Evolutionary conservation across 2,888 invertebrate species (phyloP).

Genomic region (Melanostoma scalare): DNA sequence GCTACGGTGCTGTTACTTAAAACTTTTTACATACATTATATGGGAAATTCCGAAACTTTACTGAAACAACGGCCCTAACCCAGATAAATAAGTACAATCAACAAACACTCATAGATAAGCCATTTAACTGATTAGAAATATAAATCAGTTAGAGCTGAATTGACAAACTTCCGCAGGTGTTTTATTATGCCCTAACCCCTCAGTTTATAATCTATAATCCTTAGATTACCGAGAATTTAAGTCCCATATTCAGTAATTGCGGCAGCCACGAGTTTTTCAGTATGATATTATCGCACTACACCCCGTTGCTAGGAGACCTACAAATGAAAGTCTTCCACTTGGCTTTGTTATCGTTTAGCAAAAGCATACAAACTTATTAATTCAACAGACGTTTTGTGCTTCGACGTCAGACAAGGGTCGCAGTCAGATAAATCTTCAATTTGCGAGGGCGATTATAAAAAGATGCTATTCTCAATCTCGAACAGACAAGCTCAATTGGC

Average conservation of each 20-base stretch:
- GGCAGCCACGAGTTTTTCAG: conserved; percentile 26
- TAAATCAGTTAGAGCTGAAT: too few relatives aligned
- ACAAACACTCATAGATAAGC: too few relatives aligned
- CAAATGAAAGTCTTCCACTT: conserved; percentile 38
- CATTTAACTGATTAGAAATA: too few relatives aligned
- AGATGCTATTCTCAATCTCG: conserved; percentile 32
- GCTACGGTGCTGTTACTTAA: too few relatives aligned
- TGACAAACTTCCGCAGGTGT: too few relatives aligned
- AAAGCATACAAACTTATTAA: conserved; percentile 50
- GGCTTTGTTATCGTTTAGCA: conserved; percentile 1
- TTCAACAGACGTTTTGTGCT: not conserved
- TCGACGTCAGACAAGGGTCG: not conserved
- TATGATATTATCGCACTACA: conserved; percentile 34
- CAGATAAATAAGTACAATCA: too few relatives aligned
- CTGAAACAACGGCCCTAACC: too few relatives aligned
- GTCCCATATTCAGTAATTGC: not conserved
- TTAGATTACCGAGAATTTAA: not conserved
- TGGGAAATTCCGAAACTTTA: too few relatives aligned
- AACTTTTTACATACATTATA: too few relatives aligned
- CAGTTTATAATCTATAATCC: too few relatives aligned
- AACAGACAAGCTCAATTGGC: conserved; percentile 41
- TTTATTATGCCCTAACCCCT: too few relatives aligned
- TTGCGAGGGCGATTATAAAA: conserved; percentile 6
- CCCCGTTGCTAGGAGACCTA: conserved; percentile 28
- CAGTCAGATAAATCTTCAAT: conserved; percentile 32